Conservation (phyloP, 2,113 vertebrate genomes). For the Protobothrops mucrosquamatus region DNA sequence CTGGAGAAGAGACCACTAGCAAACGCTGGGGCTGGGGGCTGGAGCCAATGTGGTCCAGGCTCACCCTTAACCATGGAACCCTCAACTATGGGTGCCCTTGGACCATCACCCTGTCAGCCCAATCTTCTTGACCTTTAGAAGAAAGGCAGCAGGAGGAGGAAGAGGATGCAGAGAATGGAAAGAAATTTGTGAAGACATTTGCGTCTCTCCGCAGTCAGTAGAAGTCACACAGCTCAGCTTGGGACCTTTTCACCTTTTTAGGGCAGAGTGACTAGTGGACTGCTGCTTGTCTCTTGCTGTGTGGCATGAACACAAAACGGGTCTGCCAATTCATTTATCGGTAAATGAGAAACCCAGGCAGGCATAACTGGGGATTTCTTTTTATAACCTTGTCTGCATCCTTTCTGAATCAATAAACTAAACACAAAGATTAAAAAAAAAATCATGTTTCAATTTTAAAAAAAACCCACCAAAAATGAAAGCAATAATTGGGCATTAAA, state of each 20-base stretch:
- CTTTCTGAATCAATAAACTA: background rate
- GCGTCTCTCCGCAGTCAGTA: background rate
- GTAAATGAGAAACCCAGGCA: background rate
- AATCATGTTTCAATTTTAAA: no score
- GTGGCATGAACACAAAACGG: background rate
- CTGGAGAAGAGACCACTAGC: no score
- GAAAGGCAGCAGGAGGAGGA: background rate
- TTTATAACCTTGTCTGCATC: background rate
- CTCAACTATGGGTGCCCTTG: background rate
- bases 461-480: no score
- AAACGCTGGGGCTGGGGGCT: background rate
- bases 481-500: no score
- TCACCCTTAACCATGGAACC: background rate
- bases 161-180: background rate
- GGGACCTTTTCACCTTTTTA: background rate
- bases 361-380: background rate
- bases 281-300: background rate
- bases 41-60: background rate
- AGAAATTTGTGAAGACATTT: background rate
- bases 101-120: background rate
- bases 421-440: no score
- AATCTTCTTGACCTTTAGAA: background rate
- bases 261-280: background rate
- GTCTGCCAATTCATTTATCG: background rate
- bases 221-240: background rate